Percentiles rank a stretch among this genome's conserved stretches.
These are phyloP conservation scores for mouse (Mus musculus) DNA, from an alignment of 2,113 vertebrate genomes.

Conservation along the genomic window DNA sequence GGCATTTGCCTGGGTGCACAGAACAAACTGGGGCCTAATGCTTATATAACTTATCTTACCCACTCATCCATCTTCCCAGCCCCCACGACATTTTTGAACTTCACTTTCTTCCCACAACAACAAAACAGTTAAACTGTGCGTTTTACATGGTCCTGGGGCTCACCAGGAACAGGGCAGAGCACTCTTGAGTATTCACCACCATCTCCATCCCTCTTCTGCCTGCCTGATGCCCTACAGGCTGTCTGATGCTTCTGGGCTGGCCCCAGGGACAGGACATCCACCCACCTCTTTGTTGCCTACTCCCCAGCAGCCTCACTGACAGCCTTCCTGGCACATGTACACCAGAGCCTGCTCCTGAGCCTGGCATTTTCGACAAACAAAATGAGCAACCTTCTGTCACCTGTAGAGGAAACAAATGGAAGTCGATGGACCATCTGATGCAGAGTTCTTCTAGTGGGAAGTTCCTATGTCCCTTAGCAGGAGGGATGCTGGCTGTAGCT, in stretches of 20 bases:
- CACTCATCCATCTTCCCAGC: not conserved
- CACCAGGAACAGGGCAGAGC: not conserved
- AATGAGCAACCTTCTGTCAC: slow-evolving; percentile 14
- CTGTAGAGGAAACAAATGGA: slow-evolving; percentile 46
- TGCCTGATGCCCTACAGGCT: not conserved
- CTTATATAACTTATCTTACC: no score
- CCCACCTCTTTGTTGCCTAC: not conserved
- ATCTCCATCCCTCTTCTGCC: not conserved
- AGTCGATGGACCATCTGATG: slow-evolving; percentile 38
- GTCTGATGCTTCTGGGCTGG: not conserved
- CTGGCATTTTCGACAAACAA: slow-evolving; percentile 44
- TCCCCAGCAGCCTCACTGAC: not conserved
- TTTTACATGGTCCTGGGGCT: not conserved
- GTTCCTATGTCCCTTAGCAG: not conserved
- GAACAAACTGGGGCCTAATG: not conserved
- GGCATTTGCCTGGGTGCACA: not conserved
- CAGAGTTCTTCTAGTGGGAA: not conserved
- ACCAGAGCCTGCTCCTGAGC: slow-evolving; percentile 7
- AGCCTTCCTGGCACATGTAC: not conserved
- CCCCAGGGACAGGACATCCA: not conserved
- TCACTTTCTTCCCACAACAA: not conserved
- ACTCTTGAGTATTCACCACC: not conserved
- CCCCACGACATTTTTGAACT: not conserved
- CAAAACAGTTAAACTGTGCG: not conserved
- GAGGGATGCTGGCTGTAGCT: not conserved